Base-by-base conservation (phyloP, 2,888 invertebrate species). In the Drosophila pseudotalamancana region DNA sequence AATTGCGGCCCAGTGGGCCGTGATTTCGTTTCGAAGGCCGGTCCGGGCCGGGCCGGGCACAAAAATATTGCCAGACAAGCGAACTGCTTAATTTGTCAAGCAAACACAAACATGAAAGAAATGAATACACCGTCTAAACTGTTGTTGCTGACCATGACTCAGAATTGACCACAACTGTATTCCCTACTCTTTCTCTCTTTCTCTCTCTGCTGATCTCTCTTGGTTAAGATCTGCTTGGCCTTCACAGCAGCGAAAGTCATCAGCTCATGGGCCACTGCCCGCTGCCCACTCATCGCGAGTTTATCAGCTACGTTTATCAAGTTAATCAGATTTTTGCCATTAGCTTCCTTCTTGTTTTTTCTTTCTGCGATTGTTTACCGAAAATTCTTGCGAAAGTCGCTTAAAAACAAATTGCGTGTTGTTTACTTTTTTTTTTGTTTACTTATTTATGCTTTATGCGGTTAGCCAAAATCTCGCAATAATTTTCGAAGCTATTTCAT, bases 1-100 rank as follows among this genome's bases (percentile, higher is more conserved):
- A 81, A 81, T 70, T 63, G 54, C 16, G 45, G 31, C 51, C 43
- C 42, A 59, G 18, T 42, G 55, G 49, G 45, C 32, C 27, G 60
- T 74, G 77, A 77, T 42, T 77, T 74, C 64, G 53, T 40, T 14
- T 5, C 11, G 68, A 63, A 63, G 68, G 63, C 51, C 40, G 37
- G 6, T 9, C 37, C 6, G 9, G 11, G 18, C 43, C 25, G 31
- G 40, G 25, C 19, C 46, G 27, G n/a, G n/a, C 21, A 14, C 48
- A n/a, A 59, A 48, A 18, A 39, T 29, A 34, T 6, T 12, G 49
- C 35, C 35, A 37, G 49, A 49, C 40, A 21, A 6, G 23, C 35
- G 14, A 16, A 42, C 19, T 27, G 43, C 55, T 37, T 46, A 71
- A 71, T 72, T 61, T 67, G 43, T 27, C 32, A 32, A 45, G 40